Evolutionary conservation across 2,797 vertebrate genomes (phyloP), one percentile per base, ranked within the genome.

Genomic region (Sebastolobus altivelis): DNA sequence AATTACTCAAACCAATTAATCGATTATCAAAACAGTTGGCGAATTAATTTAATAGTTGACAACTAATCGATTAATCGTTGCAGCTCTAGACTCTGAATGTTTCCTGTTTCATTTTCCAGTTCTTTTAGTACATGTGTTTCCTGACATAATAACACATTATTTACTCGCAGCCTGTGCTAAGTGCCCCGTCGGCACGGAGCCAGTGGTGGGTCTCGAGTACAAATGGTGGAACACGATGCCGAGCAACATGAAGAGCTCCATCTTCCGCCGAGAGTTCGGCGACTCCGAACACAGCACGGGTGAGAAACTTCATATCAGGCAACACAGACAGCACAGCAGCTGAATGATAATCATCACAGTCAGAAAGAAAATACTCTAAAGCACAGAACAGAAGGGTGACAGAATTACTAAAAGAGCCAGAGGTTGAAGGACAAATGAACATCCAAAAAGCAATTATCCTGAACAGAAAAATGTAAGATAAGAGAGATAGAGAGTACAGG

Each of bases 191-290:
- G 98, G 99, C 37, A 98, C 96, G 0, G 97, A 99, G 80, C 97
- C 98, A 0, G 93, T 85, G 0, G 69, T 97, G 78, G 97, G 97
- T 31, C 96, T 97, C 25, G 97, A 98, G 89, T 99, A 99, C 94
- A 99, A 99, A 81, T 99, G 99, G 99, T 99, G 99, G 99, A 98
- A 99, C 86, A 96, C 38, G 0, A 93, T 99, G 93, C 99, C 98
- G 8, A 81, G 93, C 58, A 97, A 98, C 96, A 99, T 99, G 97
- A 96, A 93, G 88, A 99, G 96, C 1, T 94, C 93, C 0, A 94
- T 97, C 81, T 95, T 95, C 87, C 96, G 93, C 8, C 94, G 90
- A 77, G 94, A 96, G 86, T 97, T 95, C 89, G 96, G 96, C 1
- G 91, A 96, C 86, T 96, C 95, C 49, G 94, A 96, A 63, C 95